Conservation (phyloP, 1,140 invertebrate genomes). For the Cyphomyrmex costatus region DNA sequence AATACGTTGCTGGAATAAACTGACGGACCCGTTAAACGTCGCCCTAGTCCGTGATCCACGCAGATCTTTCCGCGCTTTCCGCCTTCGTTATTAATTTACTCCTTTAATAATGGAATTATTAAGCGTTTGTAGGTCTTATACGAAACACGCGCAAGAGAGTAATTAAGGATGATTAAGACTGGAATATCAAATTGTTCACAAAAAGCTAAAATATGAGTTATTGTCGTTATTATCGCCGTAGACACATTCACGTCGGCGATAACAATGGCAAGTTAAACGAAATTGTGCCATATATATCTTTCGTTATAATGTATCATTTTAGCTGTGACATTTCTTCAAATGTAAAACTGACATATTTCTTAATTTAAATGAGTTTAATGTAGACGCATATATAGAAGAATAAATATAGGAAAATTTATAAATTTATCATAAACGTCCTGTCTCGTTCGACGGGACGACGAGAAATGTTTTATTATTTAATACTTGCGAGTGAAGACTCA, state of each 20-base stretch:
- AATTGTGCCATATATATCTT: not conserved
- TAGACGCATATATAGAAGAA: not conserved
- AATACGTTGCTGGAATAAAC: conserved; percentile 46
- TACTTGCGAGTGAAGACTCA: not conserved
- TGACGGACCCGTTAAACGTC: conserved; percentile 23
- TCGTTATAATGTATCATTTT: not conserved
- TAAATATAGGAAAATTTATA: not conserved
- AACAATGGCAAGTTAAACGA: not conserved
- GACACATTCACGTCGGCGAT: not conserved
- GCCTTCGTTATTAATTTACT: conserved; percentile 41
- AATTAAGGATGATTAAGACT: conserved; percentile 18
- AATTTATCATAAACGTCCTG: not conserved
- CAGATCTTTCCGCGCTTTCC: not conserved
- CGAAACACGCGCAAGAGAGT: not conserved
- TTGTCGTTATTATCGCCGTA: not conserved
- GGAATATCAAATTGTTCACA: conserved; percentile 24
- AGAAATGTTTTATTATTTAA: not conserved
- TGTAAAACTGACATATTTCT: not conserved
- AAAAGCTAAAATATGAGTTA: conserved; percentile 6
- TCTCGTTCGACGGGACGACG: not conserved
- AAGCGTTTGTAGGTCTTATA: conserved; percentile 1
- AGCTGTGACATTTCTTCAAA: not conserved
- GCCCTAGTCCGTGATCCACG: not conserved
- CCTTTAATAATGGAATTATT: conserved; percentile 41
- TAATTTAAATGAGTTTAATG: not conserved